These are phyloP conservation scores for Epinotia nisella DNA, from an alignment of 2,888 invertebrate genomes.

Conservation along the genomic window DNA sequence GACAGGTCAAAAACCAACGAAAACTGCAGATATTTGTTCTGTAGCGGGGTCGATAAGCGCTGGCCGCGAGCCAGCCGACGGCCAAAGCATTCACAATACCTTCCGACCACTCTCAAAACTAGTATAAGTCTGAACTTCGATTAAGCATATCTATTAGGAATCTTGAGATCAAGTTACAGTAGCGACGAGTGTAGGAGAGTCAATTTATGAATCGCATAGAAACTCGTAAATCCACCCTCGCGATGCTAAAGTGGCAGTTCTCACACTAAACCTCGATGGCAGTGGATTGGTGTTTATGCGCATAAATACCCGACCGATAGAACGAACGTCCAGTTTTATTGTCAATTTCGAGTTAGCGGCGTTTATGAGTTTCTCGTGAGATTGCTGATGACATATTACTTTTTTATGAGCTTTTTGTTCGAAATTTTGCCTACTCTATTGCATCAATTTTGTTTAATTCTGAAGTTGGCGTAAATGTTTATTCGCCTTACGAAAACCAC, in stretches of 20 bases:
- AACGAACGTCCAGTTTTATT: constrained; percentile 31
- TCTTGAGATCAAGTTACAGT: neutral
- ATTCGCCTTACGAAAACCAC: no score
- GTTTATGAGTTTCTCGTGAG: constrained; percentile 25
- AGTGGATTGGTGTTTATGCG: constrained; percentile 41
- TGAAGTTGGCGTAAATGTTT: no score
- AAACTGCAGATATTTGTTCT: constrained; percentile 13
- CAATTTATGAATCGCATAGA: constrained; percentile 39
- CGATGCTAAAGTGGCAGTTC: constrained; percentile 62
- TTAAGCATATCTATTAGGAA: neutral
- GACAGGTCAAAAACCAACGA: neutral
- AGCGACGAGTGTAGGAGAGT: neutral
- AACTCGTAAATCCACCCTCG: constrained; percentile 76
- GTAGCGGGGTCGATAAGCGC: constrained; percentile 74
- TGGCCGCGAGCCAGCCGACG: constrained; percentile 83
- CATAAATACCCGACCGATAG: constrained; percentile 37
- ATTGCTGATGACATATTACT: constrained; percentile 19
- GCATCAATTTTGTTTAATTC: no score
- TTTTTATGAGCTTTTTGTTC: neutral
- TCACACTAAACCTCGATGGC: constrained; percentile 47
- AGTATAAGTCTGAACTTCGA: neutral
- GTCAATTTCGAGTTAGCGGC: constrained; percentile 26
- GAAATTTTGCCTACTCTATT: neutral
- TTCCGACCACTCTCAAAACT: neutral
- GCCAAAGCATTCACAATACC: constrained; percentile 28